Evolutionary conservation across 1,140 invertebrate genomes (phyloP), one percentile per base, ranked within the genome.

Genomic region (Halesus radiatus): DNA sequence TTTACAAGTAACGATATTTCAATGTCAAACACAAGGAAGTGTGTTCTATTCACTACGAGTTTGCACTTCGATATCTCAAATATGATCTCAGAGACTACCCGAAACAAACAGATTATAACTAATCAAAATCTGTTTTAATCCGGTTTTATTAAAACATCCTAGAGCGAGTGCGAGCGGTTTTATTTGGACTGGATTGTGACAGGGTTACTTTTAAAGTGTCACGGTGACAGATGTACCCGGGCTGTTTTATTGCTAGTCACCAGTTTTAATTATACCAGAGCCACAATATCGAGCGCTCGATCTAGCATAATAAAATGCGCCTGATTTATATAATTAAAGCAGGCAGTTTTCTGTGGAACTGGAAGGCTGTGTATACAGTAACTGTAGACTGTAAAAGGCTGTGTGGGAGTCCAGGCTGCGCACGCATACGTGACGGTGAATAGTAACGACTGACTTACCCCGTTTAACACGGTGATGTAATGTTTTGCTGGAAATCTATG

Each of bases 181-280:
- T 29, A 68, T 16, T 3, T 23, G 13, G 66, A n/a, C 66, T 45
- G 32, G n/a, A 23, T 64, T 64, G 18, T 64, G 60, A 52, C 66
- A 20, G 66, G 66, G 45, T 15, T 45, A 37, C 32, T 45, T 70
- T 70, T 37, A 70, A 37, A 45, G 66, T 37, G 66, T 45, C 66
- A 45, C 37, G 7, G 66, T 70, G 66, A 70, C 66, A 70, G 66
- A 70, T 74, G 72, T 54, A 15, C 72, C 18, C 52, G 53, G n/a
- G 22, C 8, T 50, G 68, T 18, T 76, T 77, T 80, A 80, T 29
- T 77, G 54, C 74, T 26, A 77, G 73, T 75, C 74, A 68, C 58
- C 66, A 74, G 18, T 77, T 79, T 82, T 82, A 82, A 82, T 82
- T 82, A 79, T 70, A 66, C 70, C 56, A 45, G 16, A 29, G 76